Percentiles rank a stretch among this genome's conserved stretches.
These are phyloP conservation scores for Emydura subglobosa DNA, from an alignment of 2,113 vertebrate genomes.

Conservation along the genomic window DNA sequence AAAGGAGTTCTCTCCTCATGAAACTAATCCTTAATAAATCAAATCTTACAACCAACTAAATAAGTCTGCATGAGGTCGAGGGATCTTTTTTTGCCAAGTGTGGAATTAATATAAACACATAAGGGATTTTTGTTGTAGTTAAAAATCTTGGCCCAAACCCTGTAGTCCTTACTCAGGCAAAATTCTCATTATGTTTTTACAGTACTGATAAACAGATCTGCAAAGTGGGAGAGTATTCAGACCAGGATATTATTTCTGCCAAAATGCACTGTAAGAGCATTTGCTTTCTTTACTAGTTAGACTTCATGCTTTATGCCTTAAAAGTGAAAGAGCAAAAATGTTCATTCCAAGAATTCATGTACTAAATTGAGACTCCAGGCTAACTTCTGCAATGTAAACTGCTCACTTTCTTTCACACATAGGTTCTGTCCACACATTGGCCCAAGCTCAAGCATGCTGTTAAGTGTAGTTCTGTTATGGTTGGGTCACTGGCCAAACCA, in stretches of 20 bases:
- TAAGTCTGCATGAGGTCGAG: conserved; percentile 24
- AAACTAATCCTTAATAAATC: conserved; percentile 63
- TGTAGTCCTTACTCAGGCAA: not conserved
- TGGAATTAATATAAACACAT: conserved; percentile 34
- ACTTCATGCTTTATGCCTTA: conserved; percentile 13
- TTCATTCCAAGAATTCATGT: not conserved
- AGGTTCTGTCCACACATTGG: not conserved
- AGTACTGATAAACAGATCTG: conserved; percentile 5
- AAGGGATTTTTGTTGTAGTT: not conserved
- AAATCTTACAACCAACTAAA: conserved; percentile 49
- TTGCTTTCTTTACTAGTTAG: not conserved
- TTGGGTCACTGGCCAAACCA: not conserved
- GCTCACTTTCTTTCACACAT: not conserved
- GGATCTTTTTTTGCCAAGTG: conserved; percentile 38
- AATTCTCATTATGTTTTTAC: conserved; percentile 15
- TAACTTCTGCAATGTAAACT: not conserved
- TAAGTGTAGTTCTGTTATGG: not conserved
- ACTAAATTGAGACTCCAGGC: not conserved
- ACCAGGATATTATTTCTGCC: conserved; percentile 8
- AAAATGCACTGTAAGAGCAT: not conserved
- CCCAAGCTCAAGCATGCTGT: not conserved
- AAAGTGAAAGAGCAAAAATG: not conserved
- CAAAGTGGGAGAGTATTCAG: not conserved
- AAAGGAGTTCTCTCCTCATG: conserved; percentile 40
- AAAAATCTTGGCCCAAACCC: conserved; percentile 17